These are phyloP conservation scores for Hyphantria cunea DNA, from an alignment of 1,140 invertebrate species.

Conservation along the genomic window DNA sequence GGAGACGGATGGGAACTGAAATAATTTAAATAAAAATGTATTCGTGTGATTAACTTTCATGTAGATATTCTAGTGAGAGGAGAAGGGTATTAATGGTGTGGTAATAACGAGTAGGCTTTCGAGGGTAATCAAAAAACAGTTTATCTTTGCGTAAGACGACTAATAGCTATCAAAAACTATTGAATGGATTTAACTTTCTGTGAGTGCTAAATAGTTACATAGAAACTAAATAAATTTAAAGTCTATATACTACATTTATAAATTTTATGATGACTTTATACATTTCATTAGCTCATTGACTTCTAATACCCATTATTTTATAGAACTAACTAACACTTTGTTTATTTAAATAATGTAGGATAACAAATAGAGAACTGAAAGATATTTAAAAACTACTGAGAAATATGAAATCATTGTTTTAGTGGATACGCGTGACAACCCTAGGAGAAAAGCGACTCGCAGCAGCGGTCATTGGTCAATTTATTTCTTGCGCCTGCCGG, in stretches of 20 bases:
- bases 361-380: background rate
- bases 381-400: background rate
- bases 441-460: slow-evolving; percentile 17
- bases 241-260: too few relatives aligned
- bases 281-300: too few relatives aligned
- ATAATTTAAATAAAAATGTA: slow-evolving; percentile 27
- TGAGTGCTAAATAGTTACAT: too few relatives aligned
- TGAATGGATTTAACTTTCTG: too few relatives aligned
- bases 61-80: background rate
- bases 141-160: background rate
- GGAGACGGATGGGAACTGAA: slow-evolving; percentile 12
- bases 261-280: too few relatives aligned
- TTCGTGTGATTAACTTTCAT: slow-evolving; percentile 15
- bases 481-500: slow-evolving; percentile 65
- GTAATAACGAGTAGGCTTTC: background rate
- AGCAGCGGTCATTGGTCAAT: slow-evolving; percentile 72
- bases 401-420: too few relatives aligned
- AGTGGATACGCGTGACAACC: slow-evolving; percentile 10
- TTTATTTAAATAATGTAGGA: background rate
- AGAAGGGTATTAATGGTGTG: slow-evolving; percentile 4
- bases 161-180: background rate
- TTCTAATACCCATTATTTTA: too few relatives aligned
- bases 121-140: background rate
- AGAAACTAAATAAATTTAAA: too few relatives aligned
- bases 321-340: too few relatives aligned